Base-by-base conservation (phyloP, 2,113 vertebrate species). In the Cebus imitator region DNA sequence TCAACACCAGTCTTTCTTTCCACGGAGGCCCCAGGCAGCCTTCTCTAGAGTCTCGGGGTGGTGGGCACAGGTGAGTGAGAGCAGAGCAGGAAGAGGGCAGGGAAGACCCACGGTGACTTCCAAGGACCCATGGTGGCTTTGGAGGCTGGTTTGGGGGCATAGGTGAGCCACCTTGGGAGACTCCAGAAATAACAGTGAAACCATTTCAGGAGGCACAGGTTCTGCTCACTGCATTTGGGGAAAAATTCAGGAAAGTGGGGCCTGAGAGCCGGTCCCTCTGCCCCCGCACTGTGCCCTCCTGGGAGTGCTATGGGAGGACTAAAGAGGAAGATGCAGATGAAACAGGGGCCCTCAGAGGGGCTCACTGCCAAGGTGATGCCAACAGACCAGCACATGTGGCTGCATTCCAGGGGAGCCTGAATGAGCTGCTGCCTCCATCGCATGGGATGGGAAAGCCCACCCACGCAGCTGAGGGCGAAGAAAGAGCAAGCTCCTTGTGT, bases 291-390 rank as follows among this genome's bases (percentile, higher is more conserved):
- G 8, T 8, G 5, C 76, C 76, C 61, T 57, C 37, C 20, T 0
- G 20, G 73, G 6, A 21, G 85, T 3, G 92, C 64, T 23, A 21
- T 3, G 72, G 0, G 3, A 40, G 72, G 45, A 14, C n/a, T 4
- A 30, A 43, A 82, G 17, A 43, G 17, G 57, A 35, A 7, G 7
- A 11, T 2, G 45, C 25, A 1, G 81, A 14, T 16, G 55, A 3
- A 50, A 61, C 8, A 10, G 52, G 7, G 2, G 43, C n/a, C 1
- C 25, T 5, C 57, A 30, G 70, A 27, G 8, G 14, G 48, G 58
- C 0, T 1, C 48, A 18, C 20, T 0, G 27, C 43, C 18, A 3
- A 17, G 50, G 3, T 20, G 8, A 35, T 5, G 32, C n/a, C 18
- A 4, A 8, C 35, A 40, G 79, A 23, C 11, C n/a, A 25, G 50